Evolutionary conservation across 2,888 invertebrate species (phyloP).

Genomic region (Drosophila limbata): DNA sequence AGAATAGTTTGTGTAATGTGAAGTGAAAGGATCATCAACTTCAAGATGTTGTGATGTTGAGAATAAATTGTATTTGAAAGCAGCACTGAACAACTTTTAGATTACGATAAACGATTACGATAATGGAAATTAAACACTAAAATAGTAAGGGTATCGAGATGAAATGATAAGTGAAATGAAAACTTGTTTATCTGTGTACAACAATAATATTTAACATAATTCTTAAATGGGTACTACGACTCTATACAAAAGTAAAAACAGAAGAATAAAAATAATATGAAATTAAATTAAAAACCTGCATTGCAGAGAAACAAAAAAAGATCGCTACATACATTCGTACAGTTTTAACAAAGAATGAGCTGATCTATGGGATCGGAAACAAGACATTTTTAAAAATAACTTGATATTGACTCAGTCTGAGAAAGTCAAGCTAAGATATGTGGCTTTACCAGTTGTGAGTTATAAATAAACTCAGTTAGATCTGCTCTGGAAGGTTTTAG

Average conservation of each 20-base stretch:
- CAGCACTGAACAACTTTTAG: conserved; percentile 67
- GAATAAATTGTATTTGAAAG: conserved; percentile 44
- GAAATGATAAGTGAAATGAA: conserved; percentile 63
- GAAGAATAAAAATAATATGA: conserved; percentile 15
- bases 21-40: conserved; percentile 25
- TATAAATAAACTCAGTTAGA: not conserved
- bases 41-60: conserved; percentile 34
- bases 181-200: conserved; percentile 81
- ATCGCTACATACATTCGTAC: conserved; percentile 53
- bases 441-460: conserved; percentile 15
- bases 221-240: conserved; percentile 72
- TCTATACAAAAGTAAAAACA: conserved; percentile 53
- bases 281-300: conserved; percentile 28
- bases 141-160: conserved; percentile 25
- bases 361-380: conserved; percentile 21
- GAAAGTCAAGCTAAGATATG: conserved; percentile 4
- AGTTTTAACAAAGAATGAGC: conserved; percentile 44
- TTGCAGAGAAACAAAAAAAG: conserved; percentile 43
- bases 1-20: conserved; percentile 11
- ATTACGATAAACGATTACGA: conserved; percentile 42
- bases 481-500: not conserved
- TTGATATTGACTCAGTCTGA: conserved; percentile 22
- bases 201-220: conserved; percentile 76
- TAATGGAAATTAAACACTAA: conserved; percentile 27
- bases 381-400: conserved; percentile 29